Evolutionary conservation across 2,888 invertebrate genomes (phyloP).

Genomic region (Odontothrips loti): DNA sequence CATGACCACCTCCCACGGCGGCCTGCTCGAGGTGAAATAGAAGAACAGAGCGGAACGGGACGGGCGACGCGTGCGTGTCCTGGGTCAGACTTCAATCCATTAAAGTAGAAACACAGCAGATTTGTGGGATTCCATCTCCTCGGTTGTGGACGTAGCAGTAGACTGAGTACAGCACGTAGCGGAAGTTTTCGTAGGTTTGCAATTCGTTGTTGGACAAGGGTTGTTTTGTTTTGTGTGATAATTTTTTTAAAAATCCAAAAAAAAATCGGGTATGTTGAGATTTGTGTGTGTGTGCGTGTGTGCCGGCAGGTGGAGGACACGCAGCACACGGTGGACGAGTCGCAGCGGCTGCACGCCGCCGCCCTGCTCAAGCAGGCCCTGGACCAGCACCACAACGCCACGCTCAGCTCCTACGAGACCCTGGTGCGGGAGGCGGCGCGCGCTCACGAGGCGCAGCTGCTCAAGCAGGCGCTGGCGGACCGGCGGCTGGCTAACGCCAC

Average conservation of each 20-base stretch:
- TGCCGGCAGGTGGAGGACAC: conserved; percentile 30
- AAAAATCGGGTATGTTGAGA: too few species aligned
- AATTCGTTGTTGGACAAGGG: too few species aligned
- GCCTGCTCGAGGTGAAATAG: conserved; percentile 65
- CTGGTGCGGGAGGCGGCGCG: conserved; percentile 29
- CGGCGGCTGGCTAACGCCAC: conserved; percentile 4
- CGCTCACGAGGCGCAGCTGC: conserved; percentile 27
- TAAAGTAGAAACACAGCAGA: too few species aligned
- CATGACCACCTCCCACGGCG: conserved; percentile 64
- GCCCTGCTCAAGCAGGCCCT: conserved; percentile 38
- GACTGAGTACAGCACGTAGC: too few species aligned
- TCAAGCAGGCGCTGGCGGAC: conserved; percentile 1
- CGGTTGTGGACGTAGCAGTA: too few species aligned
- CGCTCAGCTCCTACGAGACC: conserved; percentile 32
- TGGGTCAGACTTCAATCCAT: too few species aligned
- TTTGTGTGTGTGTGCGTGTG: too few species aligned
- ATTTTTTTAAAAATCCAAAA: too few species aligned
- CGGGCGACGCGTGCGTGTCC: too few species aligned
- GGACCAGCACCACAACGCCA: conserved; percentile 20
- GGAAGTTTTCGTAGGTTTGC: too few species aligned
- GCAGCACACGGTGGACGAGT: conserved; percentile 40
- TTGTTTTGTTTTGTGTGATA: too few species aligned
- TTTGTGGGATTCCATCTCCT: too few species aligned
- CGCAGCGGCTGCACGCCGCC: conserved; percentile 41
- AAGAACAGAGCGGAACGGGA: conserved; percentile 28